phyloP scores from a whole-genome alignment of 2,797 vertebrate genomes.

The Remorina albescens region DNA sequence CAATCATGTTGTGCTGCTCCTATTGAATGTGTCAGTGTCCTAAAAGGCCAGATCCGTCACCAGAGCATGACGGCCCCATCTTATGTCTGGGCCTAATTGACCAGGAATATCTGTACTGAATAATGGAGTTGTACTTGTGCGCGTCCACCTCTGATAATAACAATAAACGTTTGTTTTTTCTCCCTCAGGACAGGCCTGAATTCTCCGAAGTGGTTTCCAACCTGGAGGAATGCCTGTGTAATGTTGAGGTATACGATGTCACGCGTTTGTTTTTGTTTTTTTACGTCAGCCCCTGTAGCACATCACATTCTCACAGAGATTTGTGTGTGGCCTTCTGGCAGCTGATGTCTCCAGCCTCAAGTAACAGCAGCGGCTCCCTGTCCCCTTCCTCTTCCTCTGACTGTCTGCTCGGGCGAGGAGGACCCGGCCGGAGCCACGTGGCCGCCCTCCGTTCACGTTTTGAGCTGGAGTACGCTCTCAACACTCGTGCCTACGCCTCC shows the following conservation, averaged over 20 bases:
- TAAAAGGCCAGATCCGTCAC: too few species aligned
- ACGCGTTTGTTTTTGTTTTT: accelerated
- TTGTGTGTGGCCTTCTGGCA: slow-evolving; percentile 58
- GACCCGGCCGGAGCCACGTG: slow-evolving; percentile 92
- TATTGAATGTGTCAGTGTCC: too few species aligned
- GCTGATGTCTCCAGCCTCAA: slow-evolving; percentile 95
- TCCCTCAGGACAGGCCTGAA: slow-evolving; percentile 91
- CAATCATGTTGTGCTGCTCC: too few species aligned
- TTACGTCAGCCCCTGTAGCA: neutral
- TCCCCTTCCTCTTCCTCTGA: slow-evolving; percentile 94
- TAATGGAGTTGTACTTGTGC: too few species aligned
- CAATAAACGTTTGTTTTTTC: too few species aligned
- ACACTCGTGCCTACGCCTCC: slow-evolving; percentile 85
- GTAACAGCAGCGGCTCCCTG: slow-evolving; percentile 95
- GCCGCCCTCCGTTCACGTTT: slow-evolving; percentile 91
- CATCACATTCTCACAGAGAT: neutral
- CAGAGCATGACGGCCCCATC: too few species aligned
- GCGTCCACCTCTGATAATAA: too few species aligned
- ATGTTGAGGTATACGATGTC: slow-evolving; percentile 87
- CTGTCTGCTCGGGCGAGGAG: slow-evolving; percentile 86
- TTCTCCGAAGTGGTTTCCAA: slow-evolving; percentile 94
- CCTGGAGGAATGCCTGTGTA: slow-evolving; percentile 94
- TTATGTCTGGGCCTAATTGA: too few species aligned
- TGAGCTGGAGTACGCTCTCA: slow-evolving; percentile 93
- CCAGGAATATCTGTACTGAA: too few species aligned